These are phyloP conservation scores for Apteryx owenii DNA, from an alignment of 2,113 vertebrate species.

Conservation along the genomic window DNA sequence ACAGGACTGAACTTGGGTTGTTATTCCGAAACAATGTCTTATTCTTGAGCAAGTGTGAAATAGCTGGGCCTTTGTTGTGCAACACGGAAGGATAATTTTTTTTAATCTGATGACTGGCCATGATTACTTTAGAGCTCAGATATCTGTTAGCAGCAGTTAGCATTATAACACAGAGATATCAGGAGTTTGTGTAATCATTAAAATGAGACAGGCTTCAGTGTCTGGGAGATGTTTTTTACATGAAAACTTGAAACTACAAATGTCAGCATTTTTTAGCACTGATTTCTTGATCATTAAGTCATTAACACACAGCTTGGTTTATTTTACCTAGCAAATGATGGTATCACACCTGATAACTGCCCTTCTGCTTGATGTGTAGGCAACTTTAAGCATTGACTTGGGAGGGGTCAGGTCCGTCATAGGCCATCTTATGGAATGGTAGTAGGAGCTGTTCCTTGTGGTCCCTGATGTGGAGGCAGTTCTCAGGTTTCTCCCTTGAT, in stretches of 20 bases:
- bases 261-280: neutral
- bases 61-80: neutral
- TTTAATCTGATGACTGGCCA: neutral
- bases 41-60: neutral
- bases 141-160: neutral
- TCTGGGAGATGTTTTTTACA: neutral
- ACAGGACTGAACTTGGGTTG: neutral
- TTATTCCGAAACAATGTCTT: neutral
- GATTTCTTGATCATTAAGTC: neutral
- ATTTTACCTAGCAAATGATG: neutral
- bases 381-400: neutral
- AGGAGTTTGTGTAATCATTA: neutral
- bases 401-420: neutral
- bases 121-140: neutral
- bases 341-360: neutral
- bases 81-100: neutral
- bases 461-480: fast-evolving
- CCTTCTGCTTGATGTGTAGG: neutral
- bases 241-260: neutral
- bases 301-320: neutral
- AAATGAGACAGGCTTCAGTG: neutral
- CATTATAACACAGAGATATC: neutral
- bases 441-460: neutral
- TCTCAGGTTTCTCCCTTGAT: neutral
- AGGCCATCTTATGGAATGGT: neutral